Percentiles rank a stretch among this genome's conserved stretches.
phyloP scores from a whole-genome alignment of 2,113 vertebrate genomes.

The Mus pahari region DNA sequence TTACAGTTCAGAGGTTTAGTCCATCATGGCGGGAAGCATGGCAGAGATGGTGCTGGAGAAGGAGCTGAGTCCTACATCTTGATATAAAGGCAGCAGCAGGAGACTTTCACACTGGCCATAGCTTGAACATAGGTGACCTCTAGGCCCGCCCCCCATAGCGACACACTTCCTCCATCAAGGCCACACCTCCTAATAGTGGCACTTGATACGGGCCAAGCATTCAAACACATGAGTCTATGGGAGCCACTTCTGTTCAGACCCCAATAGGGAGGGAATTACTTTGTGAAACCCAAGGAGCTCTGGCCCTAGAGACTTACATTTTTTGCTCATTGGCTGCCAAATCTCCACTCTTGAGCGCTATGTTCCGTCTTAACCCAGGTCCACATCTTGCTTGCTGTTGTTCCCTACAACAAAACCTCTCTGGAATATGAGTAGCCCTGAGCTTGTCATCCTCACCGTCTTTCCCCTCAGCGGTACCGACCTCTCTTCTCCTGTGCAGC shows the following conservation, averaged over 20 bases:
- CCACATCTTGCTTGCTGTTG: neutral
- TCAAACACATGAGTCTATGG: neutral
- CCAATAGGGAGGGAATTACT: neutral
- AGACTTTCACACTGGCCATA: neutral
- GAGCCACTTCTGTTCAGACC: neutral
- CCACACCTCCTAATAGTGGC: neutral
- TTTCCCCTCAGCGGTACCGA: neutral
- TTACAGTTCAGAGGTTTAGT: neutral
- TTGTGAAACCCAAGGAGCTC: neutral
- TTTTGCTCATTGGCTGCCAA: neutral
- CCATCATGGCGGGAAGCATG: neutral
- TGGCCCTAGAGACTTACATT: neutral
- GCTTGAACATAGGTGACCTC: neutral
- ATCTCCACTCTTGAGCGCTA: neutral
- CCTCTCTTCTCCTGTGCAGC: fast-evolving
- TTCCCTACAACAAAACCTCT: neutral
- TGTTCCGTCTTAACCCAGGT: neutral
- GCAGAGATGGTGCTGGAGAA: neutral
- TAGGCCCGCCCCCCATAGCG: neutral
- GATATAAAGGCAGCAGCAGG: neutral
- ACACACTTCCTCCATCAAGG: neutral
- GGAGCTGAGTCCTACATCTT: neutral
- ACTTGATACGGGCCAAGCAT: neutral
- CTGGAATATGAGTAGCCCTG: neutral
- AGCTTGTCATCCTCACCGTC: neutral